These are phyloP conservation scores for Drosophila repleta DNA, from an alignment of 1,140 invertebrate genomes.

Conservation along the genomic window DNA sequence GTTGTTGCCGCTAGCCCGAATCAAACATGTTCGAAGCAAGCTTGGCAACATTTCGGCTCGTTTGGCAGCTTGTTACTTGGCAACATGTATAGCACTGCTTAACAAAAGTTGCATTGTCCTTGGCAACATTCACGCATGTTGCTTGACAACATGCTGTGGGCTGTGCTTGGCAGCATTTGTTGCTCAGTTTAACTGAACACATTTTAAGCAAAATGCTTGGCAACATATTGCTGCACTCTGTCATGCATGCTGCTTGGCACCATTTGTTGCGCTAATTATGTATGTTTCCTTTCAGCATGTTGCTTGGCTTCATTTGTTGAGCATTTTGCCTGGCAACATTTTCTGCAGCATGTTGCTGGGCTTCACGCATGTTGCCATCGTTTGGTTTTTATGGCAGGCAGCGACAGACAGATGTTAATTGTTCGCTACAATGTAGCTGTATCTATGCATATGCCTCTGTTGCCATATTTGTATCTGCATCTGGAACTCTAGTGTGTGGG, in stretches of 20 bases:
- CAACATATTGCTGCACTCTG: neutral
- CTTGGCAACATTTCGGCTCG: slow-evolving; percentile 14
- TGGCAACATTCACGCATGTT: slow-evolving; percentile 19
- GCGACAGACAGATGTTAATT: slow-evolving; percentile 44
- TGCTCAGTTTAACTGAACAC: neutral
- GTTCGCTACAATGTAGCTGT: slow-evolving; percentile 28
- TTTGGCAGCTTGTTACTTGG: slow-evolving; percentile 8
- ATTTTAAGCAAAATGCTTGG: neutral
- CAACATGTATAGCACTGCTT: no score
- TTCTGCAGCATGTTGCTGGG: neutral
- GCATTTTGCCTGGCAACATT: neutral
- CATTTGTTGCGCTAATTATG: no score
- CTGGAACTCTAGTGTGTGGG: slow-evolving; percentile 50
- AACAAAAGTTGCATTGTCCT: no score
- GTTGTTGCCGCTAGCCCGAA: neutral
- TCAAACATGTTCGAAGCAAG: slow-evolving; percentile 30
- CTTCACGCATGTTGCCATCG: neutral
- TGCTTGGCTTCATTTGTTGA: slow-evolving; percentile 23
- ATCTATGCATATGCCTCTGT: slow-evolving; percentile 12
- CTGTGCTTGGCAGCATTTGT: neutral
- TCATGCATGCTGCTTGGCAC: neutral
- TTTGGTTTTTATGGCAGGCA: slow-evolving; percentile 14
- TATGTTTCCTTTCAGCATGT: neutral
- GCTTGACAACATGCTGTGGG: slow-evolving; percentile 25
- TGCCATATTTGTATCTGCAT: slow-evolving; percentile 5